Evolutionary conservation across 30 jellyfish, hydroid and myxozoan species (phyloP).

Genomic region (Mastigias papua): DNA sequence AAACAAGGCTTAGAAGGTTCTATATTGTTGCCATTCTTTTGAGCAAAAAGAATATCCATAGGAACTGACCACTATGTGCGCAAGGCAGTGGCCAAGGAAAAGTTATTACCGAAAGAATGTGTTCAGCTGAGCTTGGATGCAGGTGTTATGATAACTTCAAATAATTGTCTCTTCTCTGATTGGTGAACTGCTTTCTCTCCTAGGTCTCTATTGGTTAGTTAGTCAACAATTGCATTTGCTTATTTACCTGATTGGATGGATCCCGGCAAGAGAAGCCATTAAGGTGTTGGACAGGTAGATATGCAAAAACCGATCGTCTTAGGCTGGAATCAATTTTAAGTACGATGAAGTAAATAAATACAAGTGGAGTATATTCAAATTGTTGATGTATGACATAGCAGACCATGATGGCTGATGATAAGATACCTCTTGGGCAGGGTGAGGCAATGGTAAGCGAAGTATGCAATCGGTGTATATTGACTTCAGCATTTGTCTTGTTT

Average conservation of each 20-base stretch:
- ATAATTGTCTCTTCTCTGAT: slow-evolving; percentile 7
- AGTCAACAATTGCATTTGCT: neutral
- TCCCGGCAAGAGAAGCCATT: slow-evolving; percentile 37
- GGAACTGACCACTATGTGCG: no score
- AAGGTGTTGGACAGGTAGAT: slow-evolving; percentile 20
- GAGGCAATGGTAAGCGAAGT: slow-evolving; percentile 68
- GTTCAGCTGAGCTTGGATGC: slow-evolving; percentile 13
- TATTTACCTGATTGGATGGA: slow-evolving; percentile 33
- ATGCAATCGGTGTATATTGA: neutral
- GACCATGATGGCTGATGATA: slow-evolving; percentile 71
- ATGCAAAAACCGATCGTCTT: neutral
- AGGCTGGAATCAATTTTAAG: neutral
- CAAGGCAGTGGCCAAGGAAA: no score
- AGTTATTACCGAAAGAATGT: no score
- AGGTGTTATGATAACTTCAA: slow-evolving; percentile 44
- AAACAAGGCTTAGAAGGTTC: neutral
- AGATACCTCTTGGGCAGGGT: slow-evolving; percentile 72
- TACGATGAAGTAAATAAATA: slow-evolving; percentile 10
- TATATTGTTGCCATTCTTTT: neutral
- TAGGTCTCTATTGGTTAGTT: slow-evolving; percentile 1
- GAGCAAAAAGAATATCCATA: neutral
- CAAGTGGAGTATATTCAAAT: neutral
- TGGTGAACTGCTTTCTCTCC: neutral
- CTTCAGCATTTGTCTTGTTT: neutral
- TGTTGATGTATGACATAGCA: neutral